phyloP scores from a whole-genome alignment of 1,140 invertebrate genomes.

The Musca domestica region DNA sequence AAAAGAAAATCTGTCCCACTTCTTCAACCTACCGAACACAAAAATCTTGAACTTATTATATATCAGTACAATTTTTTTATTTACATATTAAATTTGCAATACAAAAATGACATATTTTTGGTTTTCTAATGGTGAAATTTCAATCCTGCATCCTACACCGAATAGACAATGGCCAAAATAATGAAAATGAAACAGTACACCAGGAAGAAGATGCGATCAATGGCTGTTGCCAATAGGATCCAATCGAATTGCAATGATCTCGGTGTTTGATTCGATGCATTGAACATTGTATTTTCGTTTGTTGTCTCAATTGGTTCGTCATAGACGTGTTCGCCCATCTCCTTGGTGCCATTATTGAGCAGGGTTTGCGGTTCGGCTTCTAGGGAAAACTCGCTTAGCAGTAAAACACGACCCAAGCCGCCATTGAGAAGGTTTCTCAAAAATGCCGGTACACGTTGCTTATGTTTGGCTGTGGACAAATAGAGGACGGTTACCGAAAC shows the following conservation, averaged over 20 bases:
- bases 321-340: conserved; percentile 48
- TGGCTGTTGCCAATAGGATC: conserved; percentile 61
- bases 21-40: too few species aligned
- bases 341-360: conserved; percentile 32
- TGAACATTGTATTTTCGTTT: conserved; percentile 38
- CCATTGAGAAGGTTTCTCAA: conserved; percentile 59
- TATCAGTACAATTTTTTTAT: too few species aligned
- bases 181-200: conserved; percentile 57
- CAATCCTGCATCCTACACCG: conserved; percentile 49
- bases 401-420: conserved; percentile 57
- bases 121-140: too few species aligned
- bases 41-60: too few species aligned
- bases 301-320: conserved; percentile 47
- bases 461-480: conserved; percentile 56
- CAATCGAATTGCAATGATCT: conserved; percentile 60
- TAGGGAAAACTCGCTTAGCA: conserved; percentile 50
- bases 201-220: conserved; percentile 63
- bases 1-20: too few species aligned
- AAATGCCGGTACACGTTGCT: conserved; percentile 58
- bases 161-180: conserved; percentile 58
- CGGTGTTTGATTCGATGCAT: conserved; percentile 52
- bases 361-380: conserved; percentile 29
- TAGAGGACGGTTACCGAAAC: conserved; percentile 64
- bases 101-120: too few species aligned
- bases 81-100: too few species aligned